These are phyloP conservation scores for Xestia xanthographa DNA, from an alignment of 2,888 invertebrate genomes.

Conservation along the genomic window DNA sequence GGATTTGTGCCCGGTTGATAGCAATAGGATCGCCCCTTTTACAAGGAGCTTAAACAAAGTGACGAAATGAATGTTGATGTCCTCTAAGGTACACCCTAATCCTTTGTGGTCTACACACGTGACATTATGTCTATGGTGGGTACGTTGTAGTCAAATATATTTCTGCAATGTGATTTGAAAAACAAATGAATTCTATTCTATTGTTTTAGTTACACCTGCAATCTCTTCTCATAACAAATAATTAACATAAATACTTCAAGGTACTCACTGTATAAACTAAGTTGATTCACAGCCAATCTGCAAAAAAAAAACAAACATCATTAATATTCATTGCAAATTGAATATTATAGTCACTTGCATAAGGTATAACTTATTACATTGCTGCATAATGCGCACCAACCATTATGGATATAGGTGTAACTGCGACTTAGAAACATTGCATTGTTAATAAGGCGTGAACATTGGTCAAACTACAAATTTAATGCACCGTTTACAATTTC, in stretches of 20 bases:
- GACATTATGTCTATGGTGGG: not conserved
- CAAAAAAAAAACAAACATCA: constrained; percentile 62
- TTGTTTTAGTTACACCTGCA: constrained; percentile 10
- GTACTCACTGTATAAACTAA: constrained; percentile 71
- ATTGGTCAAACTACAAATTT: not conserved
- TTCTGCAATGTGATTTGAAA: not conserved
- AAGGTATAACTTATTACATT: constrained; percentile 47
- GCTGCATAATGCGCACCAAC: constrained; percentile 49
- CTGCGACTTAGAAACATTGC: constrained; percentile 40
- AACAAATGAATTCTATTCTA: constrained; percentile 13
- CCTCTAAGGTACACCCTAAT: not conserved
- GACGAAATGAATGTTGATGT: not conserved
- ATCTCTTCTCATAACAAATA: constrained; percentile 24
- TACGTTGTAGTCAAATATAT: not conserved
- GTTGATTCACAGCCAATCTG: constrained; percentile 69
- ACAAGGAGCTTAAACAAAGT: not conserved
- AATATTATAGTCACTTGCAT: constrained; percentile 15
- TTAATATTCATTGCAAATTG: constrained; percentile 59
- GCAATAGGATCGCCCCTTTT: not conserved
- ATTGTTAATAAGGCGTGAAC: constrained; percentile 23
- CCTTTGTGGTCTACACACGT: not conserved
- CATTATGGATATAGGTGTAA: constrained; percentile 48
- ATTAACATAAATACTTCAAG: constrained; percentile 54
- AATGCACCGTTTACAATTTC: not conserved
- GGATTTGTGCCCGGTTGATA: not conserved